Evolutionary conservation across 2,113 vertebrate species (phyloP), one percentile per base, ranked within the genome.

Genomic region (Petrocephalus zakoni): DNA sequence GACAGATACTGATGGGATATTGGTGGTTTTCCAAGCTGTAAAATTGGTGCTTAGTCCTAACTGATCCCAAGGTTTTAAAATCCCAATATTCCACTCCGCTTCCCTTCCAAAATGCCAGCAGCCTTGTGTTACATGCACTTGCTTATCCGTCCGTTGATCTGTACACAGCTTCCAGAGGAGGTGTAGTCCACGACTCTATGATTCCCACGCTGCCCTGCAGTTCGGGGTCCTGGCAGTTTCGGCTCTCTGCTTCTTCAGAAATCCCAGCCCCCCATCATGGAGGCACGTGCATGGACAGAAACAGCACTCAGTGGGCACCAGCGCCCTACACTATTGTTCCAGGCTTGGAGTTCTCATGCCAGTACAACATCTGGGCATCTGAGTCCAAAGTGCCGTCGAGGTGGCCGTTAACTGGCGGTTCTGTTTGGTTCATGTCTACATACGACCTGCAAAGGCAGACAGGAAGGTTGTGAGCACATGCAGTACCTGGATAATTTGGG

Each of bases 331-430:
- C 98, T 46, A 99, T 97, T 0, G 98, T 99, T 93, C 98, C 98
- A 0, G 98, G 97, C 92, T 99, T 98, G 6, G 98, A 97, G 91
- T 97, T 96, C 92, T 98, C 97, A 0, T 99, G 97, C 98, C 98
- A 99, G 86, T 95, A 95, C 9, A 99, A 90, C 88, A 93, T 96
- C 93, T 97, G 95, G 83, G 98, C 97, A 0, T 94, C 93, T 2
- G 94, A 92, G 61, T 96, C 95, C 93, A 95, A 90, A 90, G 91
- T 92, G 0, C 92, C 94, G 90, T 95, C 95, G 93, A 96, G 3
- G 55, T 52, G 95, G 91, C 90, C 91, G 92, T 93, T 93, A 0
- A 92, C 92, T 0, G 94, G 89, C 0, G 91, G 68, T 10, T 97
- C 96, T 94, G 95, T 91, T 86, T 95, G 96, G 93, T 93, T 93